phyloP scores from a whole-genome alignment of 2,888 invertebrate genomes.

The Scaptodrosophila latifasciaeformis region DNA sequence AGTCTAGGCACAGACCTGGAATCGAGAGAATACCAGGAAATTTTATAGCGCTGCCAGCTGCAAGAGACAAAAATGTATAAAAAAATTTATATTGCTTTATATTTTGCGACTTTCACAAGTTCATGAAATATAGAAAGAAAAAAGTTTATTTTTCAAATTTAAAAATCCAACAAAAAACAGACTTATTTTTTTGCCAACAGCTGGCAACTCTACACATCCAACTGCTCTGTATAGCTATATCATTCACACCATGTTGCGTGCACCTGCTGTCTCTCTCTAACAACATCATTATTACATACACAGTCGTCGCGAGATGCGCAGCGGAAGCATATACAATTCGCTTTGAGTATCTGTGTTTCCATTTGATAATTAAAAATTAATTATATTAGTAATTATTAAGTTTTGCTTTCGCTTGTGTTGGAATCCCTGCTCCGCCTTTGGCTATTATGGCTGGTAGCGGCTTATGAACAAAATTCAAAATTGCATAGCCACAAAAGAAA shows the following conservation, averaged over 20 bases:
- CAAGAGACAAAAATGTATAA: too few species aligned
- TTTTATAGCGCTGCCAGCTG: too few species aligned
- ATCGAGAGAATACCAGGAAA: too few species aligned
- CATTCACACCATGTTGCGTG: slow-evolving; percentile 55
- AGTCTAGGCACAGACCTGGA: slow-evolving; percentile 32
- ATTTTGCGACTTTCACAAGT: too few species aligned
- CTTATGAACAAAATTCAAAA: slow-evolving; percentile 24
- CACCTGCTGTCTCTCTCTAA: slow-evolving; percentile 37
- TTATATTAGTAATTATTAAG: slow-evolving; percentile 64
- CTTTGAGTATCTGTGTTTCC: slow-evolving; percentile 58
- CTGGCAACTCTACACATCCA: slow-evolving; percentile 54
- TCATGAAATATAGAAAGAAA: too few species aligned
- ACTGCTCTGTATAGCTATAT: slow-evolving; percentile 26
- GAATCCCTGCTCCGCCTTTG: slow-evolving; percentile 16
- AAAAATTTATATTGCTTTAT: too few species aligned
- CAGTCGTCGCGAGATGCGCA: slow-evolving; percentile 33
- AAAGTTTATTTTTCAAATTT: too few species aligned
- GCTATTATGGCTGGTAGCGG: slow-evolving; percentile 24
- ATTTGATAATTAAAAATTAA: slow-evolving; percentile 61
- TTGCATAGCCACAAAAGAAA: slow-evolving; percentile 37
- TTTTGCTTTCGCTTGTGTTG: slow-evolving; percentile 39
- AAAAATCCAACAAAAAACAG: too few species aligned
- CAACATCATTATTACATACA: slow-evolving; percentile 53
- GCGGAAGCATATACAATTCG: slow-evolving; percentile 51
- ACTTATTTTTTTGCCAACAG: background rate